Evolutionary conservation across 1,140 invertebrate species (phyloP), one percentile per base, ranked within the genome.

Genomic region (Halyomorpha halys): DNA sequence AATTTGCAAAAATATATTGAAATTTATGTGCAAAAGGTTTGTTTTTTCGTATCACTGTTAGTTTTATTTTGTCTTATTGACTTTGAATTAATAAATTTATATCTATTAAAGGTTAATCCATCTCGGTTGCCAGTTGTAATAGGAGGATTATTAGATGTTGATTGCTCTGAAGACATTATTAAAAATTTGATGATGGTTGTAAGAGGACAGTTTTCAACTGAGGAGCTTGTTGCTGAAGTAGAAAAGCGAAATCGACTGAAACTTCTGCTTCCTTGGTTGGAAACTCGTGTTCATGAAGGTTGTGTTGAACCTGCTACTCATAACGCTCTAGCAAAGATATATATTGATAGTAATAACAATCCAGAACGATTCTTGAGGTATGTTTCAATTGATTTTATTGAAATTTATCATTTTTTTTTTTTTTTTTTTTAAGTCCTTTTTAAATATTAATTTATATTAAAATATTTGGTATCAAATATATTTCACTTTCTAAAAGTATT

Each of bases 311-410:
- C 96, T 23, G 96, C 96, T 8, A 99, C 97, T 0, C 97, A 99
- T 76, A 99, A 99, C 79, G 97, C 97, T 4, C 76, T 99, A 62
- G 97, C 97, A 59, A 99, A 99, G 76, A 99, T 99, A 70, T 99
- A 99, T 79, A 99, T 99, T 70, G 97, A 99, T 75, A 94, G 94
- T 65, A 99, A 99, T 76, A 99, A 99, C 72, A 99, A 99, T 77
- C 94, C 97, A 1, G 97, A 99, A 74, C 80, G 96, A 73, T 99
- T 98, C 79, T 81, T 99, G 11, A 94, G 91, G 81, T 89, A 49
- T 49, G 34, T 39, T 39, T 39, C 6, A 30, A 30, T 3, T 85
- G 72, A 19, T 59, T 54, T 62, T 63, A 59, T 47, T 21, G 3
- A 2, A 30, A 4, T 30, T 30, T 30, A 21, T n/a, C 27, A 3